phyloP scores from a whole-genome alignment of 1,140 invertebrate genomes.

The Ditylenchus dipsaci region DNA sequence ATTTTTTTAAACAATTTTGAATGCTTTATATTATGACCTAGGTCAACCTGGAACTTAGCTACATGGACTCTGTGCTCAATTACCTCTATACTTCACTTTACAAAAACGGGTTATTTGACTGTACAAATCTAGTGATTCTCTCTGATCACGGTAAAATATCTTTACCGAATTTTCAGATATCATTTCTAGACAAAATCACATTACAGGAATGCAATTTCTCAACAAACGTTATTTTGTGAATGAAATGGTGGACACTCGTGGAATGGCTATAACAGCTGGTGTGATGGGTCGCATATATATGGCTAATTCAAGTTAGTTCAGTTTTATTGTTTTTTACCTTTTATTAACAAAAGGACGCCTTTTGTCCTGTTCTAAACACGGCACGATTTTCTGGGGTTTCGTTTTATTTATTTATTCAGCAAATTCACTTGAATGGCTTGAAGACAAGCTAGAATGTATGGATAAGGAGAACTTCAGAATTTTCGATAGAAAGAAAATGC shows the following conservation, averaged over 20 bases:
- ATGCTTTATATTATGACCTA: too few species aligned
- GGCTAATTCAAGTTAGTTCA: conserved; percentile 28
- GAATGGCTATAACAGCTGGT: conserved; percentile 33
- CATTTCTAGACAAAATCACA: background rate
- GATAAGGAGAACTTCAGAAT: conserved; percentile 21
- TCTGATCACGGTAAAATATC: conserved; percentile 52
- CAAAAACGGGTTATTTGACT: conserved; percentile 40
- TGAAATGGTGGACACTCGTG: conserved; percentile 28
- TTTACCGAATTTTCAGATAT: conserved; percentile 3
- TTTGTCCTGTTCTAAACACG: too few species aligned
- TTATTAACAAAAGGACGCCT: too few species aligned
- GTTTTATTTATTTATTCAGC: conserved; percentile 8
- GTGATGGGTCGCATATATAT: conserved; percentile 38
- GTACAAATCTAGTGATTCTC: conserved; percentile 50
- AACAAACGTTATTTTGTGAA: conserved; percentile 40
- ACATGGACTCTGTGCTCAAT: conserved; percentile 50
- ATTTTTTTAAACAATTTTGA: too few species aligned
- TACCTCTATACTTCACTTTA: conserved; percentile 48
- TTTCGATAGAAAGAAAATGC: conserved; percentile 6
- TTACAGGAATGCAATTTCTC: conserved; percentile 38
- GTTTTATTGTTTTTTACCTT: background rate
- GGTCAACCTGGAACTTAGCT: conserved; percentile 25
- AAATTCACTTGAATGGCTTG: background rate
- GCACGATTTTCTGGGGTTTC: too few species aligned
- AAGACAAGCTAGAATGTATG: conserved; percentile 30